These are phyloP conservation scores for Chionoecetes opilio DNA, from an alignment of 1,140 invertebrate species.

Conservation along the genomic window DNA sequence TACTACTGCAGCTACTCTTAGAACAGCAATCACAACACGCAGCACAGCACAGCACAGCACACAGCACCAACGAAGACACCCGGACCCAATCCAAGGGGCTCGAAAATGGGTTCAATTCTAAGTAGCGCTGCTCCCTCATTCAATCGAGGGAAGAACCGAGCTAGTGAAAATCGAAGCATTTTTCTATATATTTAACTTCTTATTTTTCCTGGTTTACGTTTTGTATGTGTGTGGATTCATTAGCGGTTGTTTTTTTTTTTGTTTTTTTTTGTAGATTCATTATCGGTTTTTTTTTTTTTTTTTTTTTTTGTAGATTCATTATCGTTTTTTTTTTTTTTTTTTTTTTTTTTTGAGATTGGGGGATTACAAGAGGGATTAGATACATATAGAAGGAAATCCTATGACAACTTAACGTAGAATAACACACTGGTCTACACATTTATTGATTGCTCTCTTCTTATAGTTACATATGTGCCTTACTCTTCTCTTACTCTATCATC, in stretches of 20 bases:
- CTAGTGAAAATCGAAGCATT: not conserved
- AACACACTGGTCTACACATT: not conserved
- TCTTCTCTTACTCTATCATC: not conserved
- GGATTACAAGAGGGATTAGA: no score
- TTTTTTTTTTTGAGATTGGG: no score
- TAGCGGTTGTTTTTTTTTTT: no score
- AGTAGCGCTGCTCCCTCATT: not conserved
- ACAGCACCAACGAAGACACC: not conserved
- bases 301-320: no score
- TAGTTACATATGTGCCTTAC: not conserved
- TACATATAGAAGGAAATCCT: not conserved
- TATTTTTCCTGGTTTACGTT: no score
- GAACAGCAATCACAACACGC: not conserved
- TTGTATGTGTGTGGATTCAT: no score
- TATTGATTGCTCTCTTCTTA: not conserved
- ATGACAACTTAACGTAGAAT: not conserved
- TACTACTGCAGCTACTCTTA: not conserved
- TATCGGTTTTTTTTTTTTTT: no score
- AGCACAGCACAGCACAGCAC: constrained; percentile 7
- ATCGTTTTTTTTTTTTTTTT: no score
- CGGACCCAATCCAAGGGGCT: not conserved
- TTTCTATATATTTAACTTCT: no score
- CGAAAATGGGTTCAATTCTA: not conserved
- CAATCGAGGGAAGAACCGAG: not conserved
- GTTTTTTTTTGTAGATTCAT: no score